A percentile compares a stretch with the other conserved stretches of the same genome.
Conservation (phyloP, 2,797 vertebrate species). For the Neomorphus geoffroyi region DNA sequence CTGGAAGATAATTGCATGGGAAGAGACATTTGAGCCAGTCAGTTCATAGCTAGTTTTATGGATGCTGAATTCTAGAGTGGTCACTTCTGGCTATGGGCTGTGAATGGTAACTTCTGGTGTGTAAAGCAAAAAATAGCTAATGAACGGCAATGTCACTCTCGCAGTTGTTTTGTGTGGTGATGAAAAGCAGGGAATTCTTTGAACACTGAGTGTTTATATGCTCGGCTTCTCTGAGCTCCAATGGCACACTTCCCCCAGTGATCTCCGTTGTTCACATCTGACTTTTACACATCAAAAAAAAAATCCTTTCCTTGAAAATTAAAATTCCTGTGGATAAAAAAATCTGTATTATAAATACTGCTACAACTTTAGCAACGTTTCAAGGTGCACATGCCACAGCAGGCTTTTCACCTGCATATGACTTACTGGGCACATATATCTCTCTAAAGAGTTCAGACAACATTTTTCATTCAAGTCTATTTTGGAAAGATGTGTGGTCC, state of each 20-base stretch:
- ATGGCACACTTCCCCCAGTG: background rate
- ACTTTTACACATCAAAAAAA: background rate
- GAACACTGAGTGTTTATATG: background rate
- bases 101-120: background rate
- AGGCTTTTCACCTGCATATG: background rate
- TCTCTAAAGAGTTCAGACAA: background rate
- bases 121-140: background rate
- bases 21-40: background rate
- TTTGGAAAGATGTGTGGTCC: background rate
- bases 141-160: background rate
- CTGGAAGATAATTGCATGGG: background rate
- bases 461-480: background rate
- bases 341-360: background rate
- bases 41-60: background rate
- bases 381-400: background rate
- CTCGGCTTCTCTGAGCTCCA: background rate
- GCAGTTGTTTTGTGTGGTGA: rapidly evolving
- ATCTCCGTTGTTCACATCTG: background rate
- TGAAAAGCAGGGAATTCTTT: background rate
- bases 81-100: background rate
- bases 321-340: background rate
- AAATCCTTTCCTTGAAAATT: background rate
- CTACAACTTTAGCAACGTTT: background rate
- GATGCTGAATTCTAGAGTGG: background rate
- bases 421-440: background rate